phyloP scores from a whole-genome alignment of 2,888 invertebrate species.

The Drosophila robusta region DNA sequence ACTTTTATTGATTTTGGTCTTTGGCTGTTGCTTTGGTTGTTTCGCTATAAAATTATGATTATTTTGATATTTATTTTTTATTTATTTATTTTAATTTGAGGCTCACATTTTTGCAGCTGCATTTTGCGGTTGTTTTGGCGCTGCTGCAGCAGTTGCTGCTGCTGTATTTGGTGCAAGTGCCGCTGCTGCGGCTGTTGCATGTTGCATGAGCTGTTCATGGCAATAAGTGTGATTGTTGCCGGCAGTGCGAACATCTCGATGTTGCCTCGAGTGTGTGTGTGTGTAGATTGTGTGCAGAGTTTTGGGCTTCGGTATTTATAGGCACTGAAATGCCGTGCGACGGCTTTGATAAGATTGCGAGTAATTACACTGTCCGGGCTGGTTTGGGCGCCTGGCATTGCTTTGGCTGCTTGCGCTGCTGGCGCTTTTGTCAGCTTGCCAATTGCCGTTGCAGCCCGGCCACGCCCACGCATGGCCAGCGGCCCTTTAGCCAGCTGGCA shows the following conservation, averaged over 20 bases:
- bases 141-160: background rate
- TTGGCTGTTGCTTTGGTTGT: background rate
- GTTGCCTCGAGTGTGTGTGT: conserved; percentile 2
- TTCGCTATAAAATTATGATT: conserved; percentile 1
- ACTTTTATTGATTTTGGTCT: background rate
- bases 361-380: conserved; percentile 53
- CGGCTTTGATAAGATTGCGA: conserved; percentile 49
- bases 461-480: conserved; percentile 17
- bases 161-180: background rate
- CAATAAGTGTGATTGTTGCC: conserved; percentile 21
- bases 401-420: conserved; percentile 22
- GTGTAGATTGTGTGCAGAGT: conserved; percentile 2
- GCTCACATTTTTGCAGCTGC: conserved; percentile 11
- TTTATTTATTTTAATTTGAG: background rate
- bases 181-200: conserved; percentile 21
- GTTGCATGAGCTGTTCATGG: conserved; percentile 29
- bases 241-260: conserved; percentile 30
- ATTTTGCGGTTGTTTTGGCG: background rate
- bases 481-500: conserved; percentile 61
- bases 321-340: background rate
- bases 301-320: conserved; percentile 24
- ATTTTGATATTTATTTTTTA: background rate
- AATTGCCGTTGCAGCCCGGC: conserved; percentile 44
- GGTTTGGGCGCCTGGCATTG: conserved; percentile 39
- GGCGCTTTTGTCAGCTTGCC: conserved; percentile 56